Percentiles rank a stretch among this genome's conserved stretches.
These are phyloP conservation scores for Margaritifera margaritifera DNA, from an alignment of 2,888 invertebrate genomes.

Conservation along the genomic window DNA sequence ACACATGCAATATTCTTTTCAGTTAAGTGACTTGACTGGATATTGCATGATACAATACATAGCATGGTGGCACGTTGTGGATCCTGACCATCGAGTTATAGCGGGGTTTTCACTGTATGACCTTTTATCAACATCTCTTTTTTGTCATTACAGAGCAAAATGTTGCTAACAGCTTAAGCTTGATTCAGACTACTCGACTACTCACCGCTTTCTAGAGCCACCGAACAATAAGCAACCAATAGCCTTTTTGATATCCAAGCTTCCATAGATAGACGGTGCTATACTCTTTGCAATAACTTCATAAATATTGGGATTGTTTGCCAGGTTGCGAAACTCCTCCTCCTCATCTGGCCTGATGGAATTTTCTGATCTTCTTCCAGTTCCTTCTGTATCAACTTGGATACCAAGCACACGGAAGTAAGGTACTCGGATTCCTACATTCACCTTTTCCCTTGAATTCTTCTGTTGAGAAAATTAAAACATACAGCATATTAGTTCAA, in stretches of 20 bases:
- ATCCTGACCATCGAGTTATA: too few species aligned
- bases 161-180: background rate
- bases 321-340: constrained; percentile 87
- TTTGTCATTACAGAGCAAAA: background rate
- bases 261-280: constrained; percentile 97
- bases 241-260: constrained; percentile 95
- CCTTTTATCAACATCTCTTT: too few species aligned
- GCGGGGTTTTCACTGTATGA: too few species aligned
- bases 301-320: constrained; percentile 88
- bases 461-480: constrained; percentile 72
- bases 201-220: constrained; percentile 79
- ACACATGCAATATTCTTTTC: too few species aligned
- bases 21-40: too few species aligned
- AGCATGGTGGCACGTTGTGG: too few species aligned
- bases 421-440: constrained; percentile 92
- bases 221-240: constrained; percentile 96
- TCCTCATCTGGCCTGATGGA: constrained; percentile 77
- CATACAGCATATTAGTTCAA: background rate
- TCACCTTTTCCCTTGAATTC: constrained; percentile 78
- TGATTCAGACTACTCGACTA: background rate
- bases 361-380: constrained; percentile 64
- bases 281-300: constrained; percentile 91
- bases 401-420: constrained; percentile 96
- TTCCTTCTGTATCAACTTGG: constrained; percentile 81
- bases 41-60: too few species aligned